Conservation (phyloP, 2,113 vertebrate species). For the Chloropsis cyanopogon region DNA sequence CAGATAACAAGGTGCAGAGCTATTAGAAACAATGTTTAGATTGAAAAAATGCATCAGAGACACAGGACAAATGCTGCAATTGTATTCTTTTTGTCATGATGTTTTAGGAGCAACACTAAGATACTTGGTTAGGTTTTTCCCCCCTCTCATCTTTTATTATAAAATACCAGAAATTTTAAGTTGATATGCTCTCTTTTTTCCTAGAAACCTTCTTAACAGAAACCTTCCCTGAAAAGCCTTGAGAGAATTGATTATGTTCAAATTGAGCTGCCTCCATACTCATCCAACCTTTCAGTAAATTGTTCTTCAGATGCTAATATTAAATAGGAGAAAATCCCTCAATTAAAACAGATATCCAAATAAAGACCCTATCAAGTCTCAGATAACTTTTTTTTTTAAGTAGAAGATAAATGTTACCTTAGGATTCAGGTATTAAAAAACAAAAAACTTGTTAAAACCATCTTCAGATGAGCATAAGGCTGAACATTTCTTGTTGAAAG, state of each 20-base stretch:
- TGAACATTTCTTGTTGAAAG: not conserved
- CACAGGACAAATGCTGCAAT: not conserved
- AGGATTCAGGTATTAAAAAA: not conserved
- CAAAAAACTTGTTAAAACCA: not conserved
- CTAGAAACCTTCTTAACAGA: not conserved
- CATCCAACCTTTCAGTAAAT: not conserved
- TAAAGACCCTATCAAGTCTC: not conserved
- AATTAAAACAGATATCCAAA: not conserved
- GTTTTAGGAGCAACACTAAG: not conserved
- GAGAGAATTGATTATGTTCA: not conserved
- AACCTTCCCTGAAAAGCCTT: not conserved
- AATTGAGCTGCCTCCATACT: not conserved
- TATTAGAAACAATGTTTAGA: not conserved
- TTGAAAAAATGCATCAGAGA: not conserved
- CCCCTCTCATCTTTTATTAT: not conserved
- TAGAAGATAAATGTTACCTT: not conserved
- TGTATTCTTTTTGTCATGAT: not conserved
- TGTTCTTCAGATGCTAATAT: not conserved
- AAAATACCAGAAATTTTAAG: not conserved
- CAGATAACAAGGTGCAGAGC: not conserved
- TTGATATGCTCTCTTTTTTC: not conserved
- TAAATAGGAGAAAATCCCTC: not conserved
- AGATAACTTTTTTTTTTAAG: not conserved
- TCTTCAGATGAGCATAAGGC: not conserved
- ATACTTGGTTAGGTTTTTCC: not conserved